Evolutionary conservation across 2,797 vertebrate genomes (phyloP).

Genomic region (Neomorphus geoffroyi): DNA sequence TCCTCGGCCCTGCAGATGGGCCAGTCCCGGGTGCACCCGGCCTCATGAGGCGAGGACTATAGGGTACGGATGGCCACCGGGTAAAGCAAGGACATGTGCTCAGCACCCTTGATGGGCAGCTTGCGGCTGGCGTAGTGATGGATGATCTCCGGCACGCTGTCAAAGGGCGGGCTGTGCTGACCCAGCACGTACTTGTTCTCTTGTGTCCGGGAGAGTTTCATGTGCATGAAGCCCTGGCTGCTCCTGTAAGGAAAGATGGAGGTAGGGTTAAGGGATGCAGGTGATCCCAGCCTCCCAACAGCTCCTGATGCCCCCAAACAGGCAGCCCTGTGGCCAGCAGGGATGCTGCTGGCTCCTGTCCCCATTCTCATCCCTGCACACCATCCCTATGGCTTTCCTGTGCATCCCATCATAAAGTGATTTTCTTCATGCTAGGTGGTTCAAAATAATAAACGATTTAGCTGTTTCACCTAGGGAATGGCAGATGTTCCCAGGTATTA

Average conservation of each 20-base stretch:
- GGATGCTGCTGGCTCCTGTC: background rate
- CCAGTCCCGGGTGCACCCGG: background rate
- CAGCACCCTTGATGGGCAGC: conserved; percentile 97
- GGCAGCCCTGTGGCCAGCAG: background rate
- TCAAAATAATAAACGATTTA: no score
- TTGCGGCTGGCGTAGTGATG: conserved; percentile 97
- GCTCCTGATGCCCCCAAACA: background rate
- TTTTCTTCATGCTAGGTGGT: no score
- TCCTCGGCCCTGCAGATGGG: background rate
- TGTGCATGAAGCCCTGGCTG: conserved; percentile 99
- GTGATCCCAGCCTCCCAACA: background rate
- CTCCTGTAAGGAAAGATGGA: conserved; percentile 81
- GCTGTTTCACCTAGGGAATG: no score
- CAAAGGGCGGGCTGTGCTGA: conserved; percentile 95
- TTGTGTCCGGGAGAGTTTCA: conserved; percentile 96
- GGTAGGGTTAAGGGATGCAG: background rate
- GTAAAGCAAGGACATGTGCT: conserved; percentile 98
- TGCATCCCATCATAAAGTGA: no score
- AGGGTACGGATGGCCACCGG: conserved; percentile 95
- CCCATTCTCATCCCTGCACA: rapidly evolving
- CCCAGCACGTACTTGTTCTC: conserved; percentile 96
- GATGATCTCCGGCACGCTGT: conserved; percentile 96
- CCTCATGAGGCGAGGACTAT: conserved; percentile 69
- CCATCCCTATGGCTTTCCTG: no score
- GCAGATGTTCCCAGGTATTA: no score